Percentiles rank a stretch among this genome's conserved stretches.
Evolutionary conservation across 2,888 invertebrate genomes (phyloP).

Genomic region (Callyntrura guangdongensis): DNA sequence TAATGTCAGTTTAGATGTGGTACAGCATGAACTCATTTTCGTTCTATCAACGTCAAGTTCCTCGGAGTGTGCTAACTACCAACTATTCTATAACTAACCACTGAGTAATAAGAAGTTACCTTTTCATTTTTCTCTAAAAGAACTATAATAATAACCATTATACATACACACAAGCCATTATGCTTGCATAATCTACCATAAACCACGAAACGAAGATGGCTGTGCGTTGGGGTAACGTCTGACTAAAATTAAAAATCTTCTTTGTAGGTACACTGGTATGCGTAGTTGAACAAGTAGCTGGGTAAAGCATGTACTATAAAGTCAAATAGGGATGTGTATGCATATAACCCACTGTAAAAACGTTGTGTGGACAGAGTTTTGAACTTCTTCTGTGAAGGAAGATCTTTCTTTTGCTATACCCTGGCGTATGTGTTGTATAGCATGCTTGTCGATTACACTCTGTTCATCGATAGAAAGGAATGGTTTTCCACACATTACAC

Average conservation of each 20-base stretch:
- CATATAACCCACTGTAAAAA: no score
- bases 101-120: not conserved
- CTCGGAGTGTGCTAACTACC: not conserved
- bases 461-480: not conserved
- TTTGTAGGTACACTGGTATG: not conserved
- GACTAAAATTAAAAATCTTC: not conserved
- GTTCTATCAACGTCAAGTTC: slow-evolving; percentile 62
- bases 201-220: slow-evolving; percentile 27
- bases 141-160: slow-evolving; percentile 43
- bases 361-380: no score
- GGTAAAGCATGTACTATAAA: not conserved
- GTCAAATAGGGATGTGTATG: not conserved
- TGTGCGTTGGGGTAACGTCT: not conserved
- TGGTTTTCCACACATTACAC: slow-evolving; percentile 49
- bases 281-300: not conserved
- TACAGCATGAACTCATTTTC: slow-evolving; percentile 52
- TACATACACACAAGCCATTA: not conserved
- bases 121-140: not conserved
- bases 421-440: slow-evolving; percentile 9
- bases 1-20: not conserved
- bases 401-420: not conserved
- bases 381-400: not conserved
- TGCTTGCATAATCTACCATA: slow-evolving; percentile 68
- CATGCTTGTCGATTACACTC: not conserved
- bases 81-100: not conserved